These are phyloP conservation scores for Styela plicata DNA, from an alignment of 23 tunicate genomes.

Conservation along the genomic window DNA sequence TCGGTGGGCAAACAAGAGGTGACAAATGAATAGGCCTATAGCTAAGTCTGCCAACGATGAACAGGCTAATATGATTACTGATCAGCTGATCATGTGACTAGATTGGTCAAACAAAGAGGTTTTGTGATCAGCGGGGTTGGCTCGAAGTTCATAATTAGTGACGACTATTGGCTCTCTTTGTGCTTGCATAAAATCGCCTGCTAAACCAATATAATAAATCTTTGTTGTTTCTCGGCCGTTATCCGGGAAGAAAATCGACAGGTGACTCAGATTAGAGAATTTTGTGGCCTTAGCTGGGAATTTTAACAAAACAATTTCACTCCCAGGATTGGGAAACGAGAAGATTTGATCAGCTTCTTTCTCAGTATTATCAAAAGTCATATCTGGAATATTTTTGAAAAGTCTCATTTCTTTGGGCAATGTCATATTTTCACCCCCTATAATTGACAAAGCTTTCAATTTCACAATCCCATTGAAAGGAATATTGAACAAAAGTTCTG, in stretches of 20 bases:
- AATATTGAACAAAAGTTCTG: slow-evolving; percentile 90
- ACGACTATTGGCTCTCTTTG: slow-evolving; percentile 67
- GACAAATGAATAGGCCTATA: too few species aligned
- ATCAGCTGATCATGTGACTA: slow-evolving; percentile 79
- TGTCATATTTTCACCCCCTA: slow-evolving; percentile 86
- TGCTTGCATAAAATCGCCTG: slow-evolving; percentile 90
- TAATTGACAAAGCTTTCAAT: slow-evolving; percentile 69
- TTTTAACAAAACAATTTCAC: slow-evolving; percentile 46
- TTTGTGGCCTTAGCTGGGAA: slow-evolving; percentile 71
- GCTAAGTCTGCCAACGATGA: too few species aligned
- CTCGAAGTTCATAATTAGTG: slow-evolving; percentile 85
- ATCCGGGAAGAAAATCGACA: slow-evolving; percentile 78
- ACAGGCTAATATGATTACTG: background rate
- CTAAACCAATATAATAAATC: slow-evolving; percentile 92
- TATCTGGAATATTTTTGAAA: slow-evolving; percentile 75
- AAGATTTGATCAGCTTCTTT: slow-evolving; percentile 73
- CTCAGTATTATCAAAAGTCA: slow-evolving; percentile 71
- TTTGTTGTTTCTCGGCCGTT: slow-evolving; percentile 74
- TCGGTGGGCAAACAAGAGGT: too few species aligned
- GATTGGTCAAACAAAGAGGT: slow-evolving; percentile 68
- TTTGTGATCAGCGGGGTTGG: slow-evolving; percentile 99
- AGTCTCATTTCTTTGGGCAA: slow-evolving; percentile 81
- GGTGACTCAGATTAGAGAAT: slow-evolving; percentile 70
- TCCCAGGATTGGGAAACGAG: slow-evolving; percentile 48
- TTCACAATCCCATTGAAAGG: slow-evolving; percentile 96